Evolutionary conservation across 2,888 invertebrate genomes (phyloP).

Genomic region (Mesorhabditis belari): DNA sequence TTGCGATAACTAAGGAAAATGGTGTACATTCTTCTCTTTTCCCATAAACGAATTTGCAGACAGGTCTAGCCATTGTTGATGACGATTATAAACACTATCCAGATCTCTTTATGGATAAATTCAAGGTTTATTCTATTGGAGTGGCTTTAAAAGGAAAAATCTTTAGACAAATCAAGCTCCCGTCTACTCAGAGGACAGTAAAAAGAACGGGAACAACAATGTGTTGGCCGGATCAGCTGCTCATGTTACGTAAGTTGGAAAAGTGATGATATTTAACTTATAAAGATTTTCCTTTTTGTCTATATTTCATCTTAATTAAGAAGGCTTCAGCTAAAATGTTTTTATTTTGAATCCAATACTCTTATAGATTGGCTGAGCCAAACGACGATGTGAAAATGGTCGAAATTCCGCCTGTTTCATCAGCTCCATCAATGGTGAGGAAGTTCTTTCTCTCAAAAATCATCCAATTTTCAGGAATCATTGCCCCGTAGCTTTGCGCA

Average conservation of each 20-base stretch:
- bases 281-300: too few species aligned
- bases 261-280: too few species aligned
- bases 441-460: too few species aligned
- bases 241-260: conserved; percentile 10
- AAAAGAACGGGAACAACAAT: conserved; percentile 3
- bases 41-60: conserved; percentile 13
- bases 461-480: neutral
- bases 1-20: neutral
- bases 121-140: too few species aligned
- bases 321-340: too few species aligned
- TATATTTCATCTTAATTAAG: too few species aligned
- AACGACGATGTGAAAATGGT: conserved; percentile 16
- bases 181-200: conserved; percentile 20
- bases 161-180: conserved; percentile 6
- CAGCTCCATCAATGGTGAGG: neutral
- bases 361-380: conserved; percentile 8
- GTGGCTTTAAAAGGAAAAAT: too few species aligned
- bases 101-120: conserved; percentile 16
- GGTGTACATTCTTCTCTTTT: neutral
- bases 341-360: too few species aligned
- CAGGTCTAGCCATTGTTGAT: conserved; percentile 30
- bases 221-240: conserved; percentile 16
- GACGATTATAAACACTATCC: conserved; percentile 16
- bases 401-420: neutral
- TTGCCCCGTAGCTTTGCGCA: neutral